phyloP scores from a whole-genome alignment of 1,140 invertebrate species.

The Drosophila varians region DNA sequence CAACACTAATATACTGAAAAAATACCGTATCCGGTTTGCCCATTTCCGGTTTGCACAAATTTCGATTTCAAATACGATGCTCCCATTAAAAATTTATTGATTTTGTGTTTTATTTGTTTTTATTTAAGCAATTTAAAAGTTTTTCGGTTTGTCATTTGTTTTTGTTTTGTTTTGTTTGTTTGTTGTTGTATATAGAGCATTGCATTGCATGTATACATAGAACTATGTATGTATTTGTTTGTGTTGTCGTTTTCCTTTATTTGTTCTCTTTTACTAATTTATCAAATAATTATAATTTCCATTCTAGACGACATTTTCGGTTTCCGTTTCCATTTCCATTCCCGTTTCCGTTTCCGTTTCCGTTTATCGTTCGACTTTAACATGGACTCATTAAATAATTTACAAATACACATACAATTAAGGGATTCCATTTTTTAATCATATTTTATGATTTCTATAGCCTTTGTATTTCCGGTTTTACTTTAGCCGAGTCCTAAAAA shows the following conservation, averaged over 20 bases:
- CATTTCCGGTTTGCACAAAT: not conserved
- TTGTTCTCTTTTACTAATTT: conserved; percentile 57
- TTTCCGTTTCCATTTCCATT: too few relatives aligned
- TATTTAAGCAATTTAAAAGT: conserved; percentile 80
- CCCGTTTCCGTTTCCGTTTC: not conserved
- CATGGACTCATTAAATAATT: conserved; percentile 67
- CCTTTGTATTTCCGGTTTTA: conserved; percentile 23
- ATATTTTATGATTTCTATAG: conserved; percentile 43
- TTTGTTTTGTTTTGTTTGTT: conserved; percentile 44
- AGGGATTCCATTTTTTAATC: conserved; percentile 27
- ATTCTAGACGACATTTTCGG: conserved; percentile 41
- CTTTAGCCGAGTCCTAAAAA: conserved; percentile 32
- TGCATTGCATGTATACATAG: conserved; percentile 65
- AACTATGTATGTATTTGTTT: conserved; percentile 42
- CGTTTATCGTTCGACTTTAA: conserved; percentile 40
- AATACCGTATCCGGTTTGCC: not conserved
- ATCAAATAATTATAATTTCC: conserved; percentile 73
- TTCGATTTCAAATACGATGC: not conserved
- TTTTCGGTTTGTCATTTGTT: conserved; percentile 40
- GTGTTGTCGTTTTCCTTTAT: conserved; percentile 23
- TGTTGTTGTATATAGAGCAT: conserved; percentile 60
- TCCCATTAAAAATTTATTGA: not conserved
- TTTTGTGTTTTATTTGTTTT: conserved; percentile 41
- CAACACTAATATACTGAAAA: not conserved
- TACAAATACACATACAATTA: conserved; percentile 62